Evolutionary conservation across 2,888 invertebrate species (phyloP), one percentile per base, ranked within the genome.

Genomic region (Rotaria magnacalcarata): DNA sequence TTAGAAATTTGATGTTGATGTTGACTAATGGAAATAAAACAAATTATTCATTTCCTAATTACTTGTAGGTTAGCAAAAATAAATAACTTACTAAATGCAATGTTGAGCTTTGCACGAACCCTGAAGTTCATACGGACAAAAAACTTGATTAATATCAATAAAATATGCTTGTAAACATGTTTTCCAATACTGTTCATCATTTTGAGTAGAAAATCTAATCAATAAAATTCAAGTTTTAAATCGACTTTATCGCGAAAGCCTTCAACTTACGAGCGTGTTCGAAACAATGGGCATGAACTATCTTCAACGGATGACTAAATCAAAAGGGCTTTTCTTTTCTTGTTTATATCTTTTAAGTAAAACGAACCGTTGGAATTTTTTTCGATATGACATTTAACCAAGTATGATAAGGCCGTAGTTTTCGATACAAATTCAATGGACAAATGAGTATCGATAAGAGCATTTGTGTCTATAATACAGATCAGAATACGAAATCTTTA

Each of bases 101-200:
- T 47, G 34, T 80, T 80, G 80, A 47, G 80, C 80, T 80, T 80
- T 80, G 47, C 80, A 80, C n/a, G 47, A 47, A 80, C 80, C 80
- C n/a, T 80, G 80, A 47, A 80, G 80, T 80, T 80, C 80, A 47
- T 80, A 80, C 24, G 80, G 80, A 47, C 80, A 80, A 43, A 80
- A 11, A 47, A 47, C 10, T 5, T 47, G 80, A 80, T 80, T 80
- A 14, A 47, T n/a, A 80, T 80, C 80, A 47, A 80, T 80, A 80
- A 80, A 80, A 80, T 80, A 80, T 0, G 80, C 47, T n/a, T 80
- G 80, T 47, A 80, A 47, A 80, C 80, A 80, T 11, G 43, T 80
- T 47, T 80, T 80, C 80, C 80, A 80, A 47, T 80, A 80, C 43
- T 80, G 47, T 47, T 80, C 47, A 80, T n/a, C 47, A 47, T 80